A percentile compares a stretch with the other conserved stretches of the same genome.
These are phyloP conservation scores for Diarsia mendica DNA, from an alignment of 2,888 invertebrate genomes.

Conservation along the genomic window DNA sequence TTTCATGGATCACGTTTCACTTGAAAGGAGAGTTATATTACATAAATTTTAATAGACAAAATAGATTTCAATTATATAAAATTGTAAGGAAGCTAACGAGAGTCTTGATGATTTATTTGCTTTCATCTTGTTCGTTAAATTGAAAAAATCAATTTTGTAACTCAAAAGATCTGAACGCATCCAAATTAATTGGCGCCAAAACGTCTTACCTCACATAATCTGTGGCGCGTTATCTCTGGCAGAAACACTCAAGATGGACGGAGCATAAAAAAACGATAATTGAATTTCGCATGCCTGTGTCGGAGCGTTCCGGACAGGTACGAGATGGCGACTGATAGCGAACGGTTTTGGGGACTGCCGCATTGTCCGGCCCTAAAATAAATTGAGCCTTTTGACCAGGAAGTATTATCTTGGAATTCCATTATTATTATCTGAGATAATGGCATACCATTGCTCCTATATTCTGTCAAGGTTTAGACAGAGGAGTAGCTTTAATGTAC, in stretches of 20 bases:
- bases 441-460: neutral
- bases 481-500: neutral
- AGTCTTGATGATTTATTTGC: slow-evolving; percentile 23
- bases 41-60: slow-evolving; percentile 18
- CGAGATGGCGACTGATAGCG: slow-evolving; percentile 44
- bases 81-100: slow-evolving; percentile 4
- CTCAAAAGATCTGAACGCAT: slow-evolving; percentile 6
- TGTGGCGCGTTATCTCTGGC: slow-evolving; percentile 52
- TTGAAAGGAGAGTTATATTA: slow-evolving; percentile 29
- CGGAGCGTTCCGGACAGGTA: slow-evolving; percentile 64
- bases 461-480: neutral
- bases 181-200: slow-evolving; percentile 56
- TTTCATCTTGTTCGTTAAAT: slow-evolving; percentile 5
- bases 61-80: slow-evolving; percentile 19
- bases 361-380: slow-evolving; percentile 43
- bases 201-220: slow-evolving; percentile 49
- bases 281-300: slow-evolving; percentile 69
- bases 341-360: slow-evolving; percentile 44
- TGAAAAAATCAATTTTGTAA: slow-evolving; percentile 4
- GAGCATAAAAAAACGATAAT: slow-evolving; percentile 68
- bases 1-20: slow-evolving; percentile 32
- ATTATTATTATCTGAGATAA: neutral
- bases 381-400: slow-evolving; percentile 26
- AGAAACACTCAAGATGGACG: slow-evolving; percentile 60
- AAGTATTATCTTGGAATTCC: slow-evolving; percentile 30